Evolutionary conservation across 2,113 vertebrate genomes (phyloP).

Genomic region (Clarias macrocephalus): DNA sequence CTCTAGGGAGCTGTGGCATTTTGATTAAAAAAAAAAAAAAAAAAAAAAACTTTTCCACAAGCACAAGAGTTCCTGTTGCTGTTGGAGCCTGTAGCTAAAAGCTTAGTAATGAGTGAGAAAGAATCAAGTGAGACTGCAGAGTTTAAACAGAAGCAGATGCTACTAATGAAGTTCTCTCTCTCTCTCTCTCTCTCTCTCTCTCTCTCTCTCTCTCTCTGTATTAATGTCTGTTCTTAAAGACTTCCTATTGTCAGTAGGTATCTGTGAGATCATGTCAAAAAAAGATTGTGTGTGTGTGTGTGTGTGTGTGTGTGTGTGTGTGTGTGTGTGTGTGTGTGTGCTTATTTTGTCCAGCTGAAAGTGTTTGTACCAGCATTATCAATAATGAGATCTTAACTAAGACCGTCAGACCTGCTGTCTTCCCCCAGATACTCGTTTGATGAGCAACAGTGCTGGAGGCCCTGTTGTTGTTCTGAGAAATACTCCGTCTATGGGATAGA

Average conservation of each 20-base stretch:
- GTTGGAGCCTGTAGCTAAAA: conserved; percentile 57
- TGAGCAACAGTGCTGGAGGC: conserved; percentile 47
- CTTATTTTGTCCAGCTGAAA: conserved; percentile 30
- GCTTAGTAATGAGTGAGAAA: conserved; percentile 64
- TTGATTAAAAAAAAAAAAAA: conserved; percentile 48
- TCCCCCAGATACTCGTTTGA: conserved; percentile 33
- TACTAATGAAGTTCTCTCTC: conserved; percentile 64
- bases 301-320: conserved; percentile 3
- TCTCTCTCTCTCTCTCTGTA: conserved; percentile 24
- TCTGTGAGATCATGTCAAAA: conserved; percentile 21
- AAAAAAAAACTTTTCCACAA: conserved; percentile 59
- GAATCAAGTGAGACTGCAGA: conserved; percentile 58
- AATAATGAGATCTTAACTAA: conserved; percentile 45
- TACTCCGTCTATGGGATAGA: conserved; percentile 33
- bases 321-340: conserved; percentile 17
- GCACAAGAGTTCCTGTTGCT: conserved; percentile 54
- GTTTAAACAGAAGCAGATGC: conserved; percentile 73
- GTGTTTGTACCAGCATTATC: conserved; percentile 45
- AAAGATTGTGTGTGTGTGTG: conserved; percentile 7
- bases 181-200: conserved; percentile 26
- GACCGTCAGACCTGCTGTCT: conserved; percentile 27
- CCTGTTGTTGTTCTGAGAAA: conserved; percentile 53
- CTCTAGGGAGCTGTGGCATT: conserved; percentile 57
- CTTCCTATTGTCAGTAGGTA: conserved; percentile 25
- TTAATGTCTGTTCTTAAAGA: conserved; percentile 28